A percentile compares a stretch with the other conserved stretches of the same genome.
These are phyloP conservation scores for Buceros bicornis DNA, from an alignment of 2,797 vertebrate species.

Conservation along the genomic window DNA sequence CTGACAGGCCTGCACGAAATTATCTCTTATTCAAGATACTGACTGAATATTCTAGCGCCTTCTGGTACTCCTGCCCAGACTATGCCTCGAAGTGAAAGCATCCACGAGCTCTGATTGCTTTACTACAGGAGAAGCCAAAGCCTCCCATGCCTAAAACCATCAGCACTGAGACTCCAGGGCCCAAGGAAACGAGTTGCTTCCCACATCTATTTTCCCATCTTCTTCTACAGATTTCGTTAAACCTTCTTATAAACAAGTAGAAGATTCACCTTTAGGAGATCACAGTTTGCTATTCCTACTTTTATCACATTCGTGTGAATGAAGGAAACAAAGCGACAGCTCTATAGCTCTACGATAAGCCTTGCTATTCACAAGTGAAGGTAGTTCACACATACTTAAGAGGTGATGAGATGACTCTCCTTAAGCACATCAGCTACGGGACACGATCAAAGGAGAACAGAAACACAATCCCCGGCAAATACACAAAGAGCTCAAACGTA, in stretches of 20 bases:
- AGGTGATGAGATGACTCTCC: neutral
- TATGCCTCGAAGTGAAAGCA: neutral
- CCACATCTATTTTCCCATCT: rapidly evolving
- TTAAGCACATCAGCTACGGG: too few species aligned
- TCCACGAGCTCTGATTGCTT: neutral
- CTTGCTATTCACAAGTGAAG: neutral
- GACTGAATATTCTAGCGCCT: neutral
- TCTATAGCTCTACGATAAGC: neutral
- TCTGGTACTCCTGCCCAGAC: neutral
- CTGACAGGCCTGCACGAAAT: neutral
- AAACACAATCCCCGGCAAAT: neutral
- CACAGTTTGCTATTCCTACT: rapidly evolving
- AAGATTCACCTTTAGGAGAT: neutral
- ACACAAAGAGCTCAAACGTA: neutral
- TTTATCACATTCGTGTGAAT: neutral
- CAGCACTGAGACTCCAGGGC: neutral
- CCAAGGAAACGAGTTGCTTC: rapidly evolving
- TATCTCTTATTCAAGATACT: neutral
- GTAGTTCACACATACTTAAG: neutral
- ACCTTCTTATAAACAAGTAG: neutral
- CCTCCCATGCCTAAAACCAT: neutral
- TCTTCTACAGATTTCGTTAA: neutral
- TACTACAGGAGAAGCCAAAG: neutral
- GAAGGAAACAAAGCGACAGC: neutral
- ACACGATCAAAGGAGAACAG: neutral